Conservation (phyloP, 2,113 vertebrate genomes). For the Aplodontia rufa region DNA sequence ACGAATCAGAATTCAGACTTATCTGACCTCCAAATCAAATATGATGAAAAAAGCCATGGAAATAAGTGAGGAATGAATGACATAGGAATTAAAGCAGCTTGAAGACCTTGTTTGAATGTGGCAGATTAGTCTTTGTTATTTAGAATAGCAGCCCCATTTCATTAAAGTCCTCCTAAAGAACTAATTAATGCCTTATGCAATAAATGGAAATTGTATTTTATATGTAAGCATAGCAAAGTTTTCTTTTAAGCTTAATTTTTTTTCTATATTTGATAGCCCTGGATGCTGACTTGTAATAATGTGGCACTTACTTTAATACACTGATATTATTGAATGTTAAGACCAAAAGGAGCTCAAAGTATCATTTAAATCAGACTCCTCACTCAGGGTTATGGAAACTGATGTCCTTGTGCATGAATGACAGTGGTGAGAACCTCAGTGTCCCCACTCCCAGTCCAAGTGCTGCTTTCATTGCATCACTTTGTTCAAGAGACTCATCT, state of each 20-base stretch:
- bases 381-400: neutral
- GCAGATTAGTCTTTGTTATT: neutral
- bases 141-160: neutral
- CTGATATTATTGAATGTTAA: neutral
- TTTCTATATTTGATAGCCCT: neutral
- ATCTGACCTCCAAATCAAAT: neutral
- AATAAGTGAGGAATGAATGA: neutral
- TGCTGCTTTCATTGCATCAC: neutral
- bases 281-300: neutral
- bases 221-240: neutral
- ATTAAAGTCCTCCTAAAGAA: neutral
- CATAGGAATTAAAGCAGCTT: neutral
- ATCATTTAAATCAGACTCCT: neutral
- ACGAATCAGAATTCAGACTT: neutral
- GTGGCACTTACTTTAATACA: neutral
- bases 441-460: rapidly evolving
- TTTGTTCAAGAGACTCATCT: neutral
- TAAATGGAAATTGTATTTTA: neutral
- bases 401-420: rapidly evolving
- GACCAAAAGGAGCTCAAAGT: neutral
- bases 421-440: neutral
- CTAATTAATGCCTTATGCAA: neutral
- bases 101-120: neutral
- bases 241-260: conserved; percentile 1
- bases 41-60: neutral